phyloP scores from a whole-genome alignment of 2,888 invertebrate genomes.

The Eudemis profundana region DNA sequence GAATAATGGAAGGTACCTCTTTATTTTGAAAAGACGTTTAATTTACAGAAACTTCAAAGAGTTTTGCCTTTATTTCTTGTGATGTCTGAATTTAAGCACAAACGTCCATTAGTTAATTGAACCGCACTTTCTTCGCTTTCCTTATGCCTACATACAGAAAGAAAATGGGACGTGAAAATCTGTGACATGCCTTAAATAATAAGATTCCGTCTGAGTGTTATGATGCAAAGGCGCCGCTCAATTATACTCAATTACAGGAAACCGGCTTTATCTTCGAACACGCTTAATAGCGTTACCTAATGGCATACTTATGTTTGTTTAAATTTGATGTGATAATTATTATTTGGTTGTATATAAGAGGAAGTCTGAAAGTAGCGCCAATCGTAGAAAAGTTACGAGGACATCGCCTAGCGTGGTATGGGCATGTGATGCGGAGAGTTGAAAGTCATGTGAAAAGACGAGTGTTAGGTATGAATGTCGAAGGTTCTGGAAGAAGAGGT shows the following conservation, averaged over 20 bases:
- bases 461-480: too few species aligned
- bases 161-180: conserved; percentile 43
- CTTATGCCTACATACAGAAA: conserved; percentile 35
- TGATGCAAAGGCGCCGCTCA: conserved; percentile 14
- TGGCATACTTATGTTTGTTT: too few species aligned
- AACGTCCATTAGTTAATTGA: conserved; percentile 57
- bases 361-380: too few species aligned
- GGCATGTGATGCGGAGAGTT: too few species aligned
- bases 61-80: conserved; percentile 46
- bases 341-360: too few species aligned
- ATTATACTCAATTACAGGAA: not conserved
- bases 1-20: conserved; percentile 42
- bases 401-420: too few species aligned
- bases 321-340: too few species aligned
- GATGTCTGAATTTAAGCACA: conserved; percentile 50
- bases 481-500: too few species aligned
- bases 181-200: conserved; percentile 42
- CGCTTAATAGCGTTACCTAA: not conserved
- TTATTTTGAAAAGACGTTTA: conserved; percentile 42
- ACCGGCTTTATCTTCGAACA: not conserved
- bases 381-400: too few species aligned
- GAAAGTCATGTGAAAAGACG: too few species aligned
- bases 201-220: conserved; percentile 22
- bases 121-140: conserved; percentile 51
- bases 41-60: conserved; percentile 44